Conservation (phyloP, 1,140 invertebrate genomes). For the Calliopsis andreniformis region DNA sequence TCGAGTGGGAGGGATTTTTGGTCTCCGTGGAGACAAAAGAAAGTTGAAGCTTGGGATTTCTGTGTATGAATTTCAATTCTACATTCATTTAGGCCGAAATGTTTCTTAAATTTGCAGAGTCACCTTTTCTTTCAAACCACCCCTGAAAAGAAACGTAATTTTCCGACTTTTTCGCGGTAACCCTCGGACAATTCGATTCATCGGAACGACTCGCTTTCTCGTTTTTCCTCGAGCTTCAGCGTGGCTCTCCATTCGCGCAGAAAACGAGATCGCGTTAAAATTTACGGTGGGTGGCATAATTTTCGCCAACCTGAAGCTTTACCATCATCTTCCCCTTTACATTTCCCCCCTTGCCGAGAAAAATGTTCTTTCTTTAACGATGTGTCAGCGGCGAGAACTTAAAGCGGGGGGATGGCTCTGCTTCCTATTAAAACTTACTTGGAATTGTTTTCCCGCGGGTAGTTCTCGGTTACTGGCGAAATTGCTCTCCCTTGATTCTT, state of each 20-base stretch:
- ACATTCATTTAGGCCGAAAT: too few species aligned
- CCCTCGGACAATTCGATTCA: background rate
- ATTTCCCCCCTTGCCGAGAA: background rate
- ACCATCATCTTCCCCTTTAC: too few species aligned
- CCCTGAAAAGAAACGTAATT: constrained; percentile 63
- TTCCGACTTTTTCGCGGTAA: background rate
- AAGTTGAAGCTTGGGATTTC: too few species aligned
- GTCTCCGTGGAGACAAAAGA: too few species aligned
- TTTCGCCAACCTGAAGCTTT: constrained; percentile 4
- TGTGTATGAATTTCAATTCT: too few species aligned
- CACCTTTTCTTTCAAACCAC: too few species aligned
- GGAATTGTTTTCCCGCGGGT: constrained; percentile 23
- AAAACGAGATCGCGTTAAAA: constrained; percentile 54
- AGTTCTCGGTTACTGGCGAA: too few species aligned
- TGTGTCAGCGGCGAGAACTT: constrained; percentile 27
- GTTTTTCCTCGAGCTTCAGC: constrained; percentile 29
- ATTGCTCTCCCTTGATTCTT: constrained; percentile 5
- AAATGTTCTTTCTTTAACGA: constrained; percentile 55
- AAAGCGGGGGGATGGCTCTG: background rate
- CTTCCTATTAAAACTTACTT: constrained; percentile 31
- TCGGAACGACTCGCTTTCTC: constrained; percentile 15
- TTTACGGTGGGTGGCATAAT: constrained; percentile 50
- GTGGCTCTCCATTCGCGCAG: constrained; percentile 28
- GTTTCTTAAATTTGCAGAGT: too few species aligned
- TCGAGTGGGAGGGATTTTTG: too few species aligned